These are phyloP conservation scores for Cephus pulcher DNA, from an alignment of 2,888 invertebrate genomes.

Conservation along the genomic window DNA sequence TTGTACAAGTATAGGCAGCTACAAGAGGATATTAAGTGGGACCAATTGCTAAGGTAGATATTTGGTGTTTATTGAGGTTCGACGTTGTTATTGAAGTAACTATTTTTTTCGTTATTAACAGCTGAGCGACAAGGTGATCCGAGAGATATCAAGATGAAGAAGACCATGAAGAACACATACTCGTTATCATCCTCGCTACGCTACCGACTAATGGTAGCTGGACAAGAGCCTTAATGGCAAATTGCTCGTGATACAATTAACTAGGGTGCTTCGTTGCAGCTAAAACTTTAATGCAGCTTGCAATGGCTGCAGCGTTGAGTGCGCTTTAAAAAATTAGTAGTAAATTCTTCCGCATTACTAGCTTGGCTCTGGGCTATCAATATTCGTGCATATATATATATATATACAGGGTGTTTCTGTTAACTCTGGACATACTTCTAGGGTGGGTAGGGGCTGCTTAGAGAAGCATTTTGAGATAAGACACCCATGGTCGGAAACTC, in stretches of 20 bases:
- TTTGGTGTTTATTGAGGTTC: not conserved
- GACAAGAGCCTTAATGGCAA: constrained; percentile 8
- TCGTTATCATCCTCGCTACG: not conserved
- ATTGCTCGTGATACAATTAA: constrained; percentile 11
- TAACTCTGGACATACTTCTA: too few relatives aligned
- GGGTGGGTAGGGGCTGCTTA: too few relatives aligned
- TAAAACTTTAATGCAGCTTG: not conserved
- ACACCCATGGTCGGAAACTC: too few relatives aligned
- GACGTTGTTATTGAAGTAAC: not conserved
- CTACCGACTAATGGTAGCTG: constrained; percentile 9
- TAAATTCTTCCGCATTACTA: not conserved
- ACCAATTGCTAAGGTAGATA: not conserved
- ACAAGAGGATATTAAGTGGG: not conserved
- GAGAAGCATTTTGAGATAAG: too few relatives aligned
- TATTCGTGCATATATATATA: not conserved
- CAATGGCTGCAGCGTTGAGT: not conserved
- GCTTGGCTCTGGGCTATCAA: not conserved
- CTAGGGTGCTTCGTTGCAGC: not conserved
- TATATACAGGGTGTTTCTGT: too few relatives aligned
- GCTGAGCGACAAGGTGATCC: not conserved
- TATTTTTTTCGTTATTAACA: not conserved
- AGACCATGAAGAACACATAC: not conserved
- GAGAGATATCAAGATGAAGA: not conserved
- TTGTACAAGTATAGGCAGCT: not conserved
- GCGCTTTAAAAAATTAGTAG: not conserved